Base-by-base conservation (phyloP, 2,797 vertebrate genomes). In the Ctenopoma kingsleyae region DNA sequence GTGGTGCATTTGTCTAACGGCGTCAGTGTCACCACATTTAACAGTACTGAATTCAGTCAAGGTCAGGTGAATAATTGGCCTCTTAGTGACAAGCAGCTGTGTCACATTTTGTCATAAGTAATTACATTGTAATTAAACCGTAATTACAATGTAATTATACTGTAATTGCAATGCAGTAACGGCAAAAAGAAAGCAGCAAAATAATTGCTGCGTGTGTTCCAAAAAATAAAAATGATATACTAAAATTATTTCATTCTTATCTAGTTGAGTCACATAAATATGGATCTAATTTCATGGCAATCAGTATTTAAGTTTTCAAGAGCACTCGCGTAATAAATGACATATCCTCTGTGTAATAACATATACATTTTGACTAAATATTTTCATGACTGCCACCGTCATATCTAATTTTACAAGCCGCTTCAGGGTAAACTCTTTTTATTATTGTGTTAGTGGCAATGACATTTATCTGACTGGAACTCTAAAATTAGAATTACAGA, bases 401-500 rank as follows among this genome's bases (percentile, higher is more conserved):
- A 41, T 9, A 74, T 48, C 47, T 57, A 48, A 23, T 16, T 2
- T 53, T 73, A 16, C 57, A 49, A 63, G n/a, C 8, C 0, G 9
- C 71, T 72, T 71, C 49, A 58, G 65, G 49, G 74, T 70, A 65
- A 76, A 83, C 46, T 46, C 41, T 13, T 43, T 75, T 80, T 50
- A 62, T 78, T 52, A 58, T 19, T 62, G 25, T 67, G 35, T 78
- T 60, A 25, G 57, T 65, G 53, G 49, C 59, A 65, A 78, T 70
- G 78, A 80, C 67, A 74, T 72, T 76, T 51, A 48, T 76, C 38
- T 74, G 78, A 74, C 67, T 49, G 46, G 74, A 64, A 72, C 55
- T 68, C 65, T 82, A 77, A 82, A 81, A 81, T 84, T 77, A 77
- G 72, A 74, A 80, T 61, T 65, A 70, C 79, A 80, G 71, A 83